Percentiles rank a stretch among this genome's conserved stretches.
Evolutionary conservation across 2,888 invertebrate genomes (phyloP).

Genomic region (Adelphocoris suturalis): DNA sequence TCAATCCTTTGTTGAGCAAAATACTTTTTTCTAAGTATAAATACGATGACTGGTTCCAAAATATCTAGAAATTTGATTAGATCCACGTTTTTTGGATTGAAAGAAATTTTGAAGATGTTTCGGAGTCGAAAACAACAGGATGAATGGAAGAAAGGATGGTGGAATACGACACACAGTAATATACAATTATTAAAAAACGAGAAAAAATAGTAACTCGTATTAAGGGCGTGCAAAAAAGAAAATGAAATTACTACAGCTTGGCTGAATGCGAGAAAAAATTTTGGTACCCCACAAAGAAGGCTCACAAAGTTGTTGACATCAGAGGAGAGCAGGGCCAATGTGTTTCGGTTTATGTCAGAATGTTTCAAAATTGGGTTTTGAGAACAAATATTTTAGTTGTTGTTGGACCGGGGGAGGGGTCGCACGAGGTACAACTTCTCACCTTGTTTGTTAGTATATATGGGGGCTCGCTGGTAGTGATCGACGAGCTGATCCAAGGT

Average conservation of each 20-base stretch:
- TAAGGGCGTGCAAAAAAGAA: not conserved
- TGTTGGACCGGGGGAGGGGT: conserved; percentile 87
- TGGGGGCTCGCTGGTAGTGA: conserved; percentile 99
- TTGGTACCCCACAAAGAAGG: conserved; percentile 19
- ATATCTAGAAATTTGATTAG: not conserved
- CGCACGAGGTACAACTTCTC: conserved; percentile 98
- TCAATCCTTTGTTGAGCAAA: no score
- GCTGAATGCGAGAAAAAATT: conserved; percentile 15
- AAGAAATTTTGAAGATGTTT: not conserved
- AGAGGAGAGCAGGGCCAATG: not conserved
- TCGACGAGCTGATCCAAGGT: conserved; percentile 97
- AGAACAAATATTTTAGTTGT: conserved; percentile 63
- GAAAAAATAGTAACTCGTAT: no score
- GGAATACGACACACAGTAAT: not conserved
- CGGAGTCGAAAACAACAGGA: not conserved
- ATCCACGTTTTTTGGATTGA: not conserved
- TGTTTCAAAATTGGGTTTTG: not conserved
- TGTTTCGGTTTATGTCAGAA: not conserved
- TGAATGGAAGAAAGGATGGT: not conserved
- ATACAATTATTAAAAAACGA: not conserved
- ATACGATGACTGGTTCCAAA: not conserved
- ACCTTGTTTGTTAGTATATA: conserved; percentile 98
- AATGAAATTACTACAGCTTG: not conserved
- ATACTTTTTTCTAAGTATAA: no score
- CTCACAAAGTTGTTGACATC: not conserved